These are phyloP conservation scores for Pristiophorus japonicus DNA, from an alignment of 2,113 vertebrate genomes.

Conservation along the genomic window DNA sequence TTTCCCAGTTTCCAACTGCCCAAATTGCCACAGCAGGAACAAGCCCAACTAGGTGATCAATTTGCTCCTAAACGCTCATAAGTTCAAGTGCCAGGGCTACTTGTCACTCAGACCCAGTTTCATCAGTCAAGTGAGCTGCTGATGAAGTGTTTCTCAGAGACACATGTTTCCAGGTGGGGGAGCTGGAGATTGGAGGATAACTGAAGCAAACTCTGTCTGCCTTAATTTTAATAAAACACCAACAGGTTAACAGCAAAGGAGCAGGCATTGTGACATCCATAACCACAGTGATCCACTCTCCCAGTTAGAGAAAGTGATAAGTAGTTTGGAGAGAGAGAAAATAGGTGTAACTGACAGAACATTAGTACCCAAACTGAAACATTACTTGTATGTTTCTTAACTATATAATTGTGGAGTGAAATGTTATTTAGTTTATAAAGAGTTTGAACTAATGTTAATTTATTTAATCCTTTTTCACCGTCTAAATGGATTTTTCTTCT, in stretches of 20 bases:
- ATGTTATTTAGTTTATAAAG: not conserved
- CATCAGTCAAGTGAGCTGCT: not conserved
- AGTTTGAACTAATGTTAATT: not conserved
- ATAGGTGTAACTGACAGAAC: not conserved
- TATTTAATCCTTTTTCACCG: not conserved
- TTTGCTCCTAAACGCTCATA: not conserved
- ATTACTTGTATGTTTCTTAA: too few species aligned
- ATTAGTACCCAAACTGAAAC: not conserved
- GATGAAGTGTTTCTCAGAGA: not conserved
- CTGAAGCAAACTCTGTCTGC: not conserved
- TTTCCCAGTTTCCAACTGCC: too few species aligned
- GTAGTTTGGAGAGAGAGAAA: not conserved
- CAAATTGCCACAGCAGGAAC: too few species aligned
- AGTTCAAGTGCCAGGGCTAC: not conserved
- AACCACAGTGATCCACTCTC: not conserved
- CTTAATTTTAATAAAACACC: not conserved
- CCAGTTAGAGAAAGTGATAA: not conserved
- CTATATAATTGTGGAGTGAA: not conserved
- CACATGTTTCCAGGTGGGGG: not conserved
- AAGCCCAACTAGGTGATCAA: too few species aligned
- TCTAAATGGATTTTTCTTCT: not conserved
- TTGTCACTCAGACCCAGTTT: not conserved
- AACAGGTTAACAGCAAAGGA: not conserved
- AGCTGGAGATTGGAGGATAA: not conserved
- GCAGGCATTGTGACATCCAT: not conserved